Percentiles rank a stretch among this genome's conserved stretches.
These are phyloP conservation scores for Eulemur rufifrons DNA, from an alignment of 2,113 vertebrate genomes.

Conservation along the genomic window DNA sequence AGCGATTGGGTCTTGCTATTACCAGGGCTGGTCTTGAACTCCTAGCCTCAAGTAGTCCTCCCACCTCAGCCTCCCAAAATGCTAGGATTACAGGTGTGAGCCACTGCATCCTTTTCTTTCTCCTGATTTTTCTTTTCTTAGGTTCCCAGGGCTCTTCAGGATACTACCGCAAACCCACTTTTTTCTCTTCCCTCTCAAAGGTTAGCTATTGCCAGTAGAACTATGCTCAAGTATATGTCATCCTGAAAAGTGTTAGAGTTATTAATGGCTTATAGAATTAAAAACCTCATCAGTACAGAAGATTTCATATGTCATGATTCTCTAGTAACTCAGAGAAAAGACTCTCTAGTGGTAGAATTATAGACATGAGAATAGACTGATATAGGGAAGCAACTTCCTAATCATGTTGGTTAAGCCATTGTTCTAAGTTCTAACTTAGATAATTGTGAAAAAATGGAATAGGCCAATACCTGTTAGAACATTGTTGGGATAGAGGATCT, in stretches of 20 bases:
- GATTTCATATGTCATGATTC: not conserved
- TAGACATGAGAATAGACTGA: not conserved
- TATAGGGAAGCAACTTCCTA: not conserved
- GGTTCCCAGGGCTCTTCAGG: not conserved
- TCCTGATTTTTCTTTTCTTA: not conserved
- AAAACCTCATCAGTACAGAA: not conserved
- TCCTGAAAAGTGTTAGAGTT: not conserved
- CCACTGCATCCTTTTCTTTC: not conserved
- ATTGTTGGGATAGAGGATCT: not conserved
- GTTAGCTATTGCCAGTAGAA: not conserved
- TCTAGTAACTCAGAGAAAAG: not conserved
- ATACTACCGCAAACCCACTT: not conserved
- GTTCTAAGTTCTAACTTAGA: not conserved
- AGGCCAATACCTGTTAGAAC: not conserved
- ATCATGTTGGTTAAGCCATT: not conserved
- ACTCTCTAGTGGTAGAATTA: not conserved
- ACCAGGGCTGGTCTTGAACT: too few species aligned
- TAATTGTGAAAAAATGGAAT: conserved; percentile 19
- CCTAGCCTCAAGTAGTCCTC: too few species aligned
- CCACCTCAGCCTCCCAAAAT: too few species aligned
- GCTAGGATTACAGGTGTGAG: too few species aligned
- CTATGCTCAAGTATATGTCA: not conserved
- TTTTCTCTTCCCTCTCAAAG: not conserved
- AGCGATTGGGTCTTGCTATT: too few species aligned
- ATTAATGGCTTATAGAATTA: not conserved